These are phyloP conservation scores for Colletes gigas DNA, from an alignment of 1,140 invertebrate genomes.

Conservation along the genomic window DNA sequence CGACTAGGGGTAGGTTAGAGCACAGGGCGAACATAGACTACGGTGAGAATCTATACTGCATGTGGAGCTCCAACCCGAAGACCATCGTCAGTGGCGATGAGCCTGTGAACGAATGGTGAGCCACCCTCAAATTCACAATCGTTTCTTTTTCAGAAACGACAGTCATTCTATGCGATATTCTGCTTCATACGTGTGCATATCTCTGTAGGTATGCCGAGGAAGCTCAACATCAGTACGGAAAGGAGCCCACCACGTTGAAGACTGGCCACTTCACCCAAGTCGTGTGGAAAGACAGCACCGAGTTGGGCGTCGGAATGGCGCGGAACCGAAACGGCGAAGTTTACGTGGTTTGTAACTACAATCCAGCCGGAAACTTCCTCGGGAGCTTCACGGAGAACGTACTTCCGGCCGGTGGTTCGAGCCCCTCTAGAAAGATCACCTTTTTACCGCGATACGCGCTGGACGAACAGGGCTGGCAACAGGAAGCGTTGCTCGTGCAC, in stretches of 20 bases:
- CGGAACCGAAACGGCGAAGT: conserved; percentile 86
- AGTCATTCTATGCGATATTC: neutral
- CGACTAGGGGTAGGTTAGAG: conserved; percentile 85
- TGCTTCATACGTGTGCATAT: neutral
- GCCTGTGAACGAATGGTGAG: conserved; percentile 89
- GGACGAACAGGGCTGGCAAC: conserved; percentile 81
- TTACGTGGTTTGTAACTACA: conserved; percentile 93
- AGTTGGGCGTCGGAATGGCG: conserved; percentile 90
- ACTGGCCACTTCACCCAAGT: conserved; percentile 89
- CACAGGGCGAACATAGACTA: conserved; percentile 89
- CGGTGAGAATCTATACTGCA: conserved; percentile 91
- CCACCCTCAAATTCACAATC: conserved; percentile 5
- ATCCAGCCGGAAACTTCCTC: conserved; percentile 92
- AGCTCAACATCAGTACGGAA: conserved; percentile 82
- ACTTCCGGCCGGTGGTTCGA: conserved; percentile 79
- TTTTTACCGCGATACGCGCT: conserved; percentile 48
- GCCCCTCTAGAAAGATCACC: conserved; percentile 70
- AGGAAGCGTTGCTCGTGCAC: conserved; percentile 86
- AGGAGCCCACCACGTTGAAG: conserved; percentile 85
- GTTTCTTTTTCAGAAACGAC: neutral
- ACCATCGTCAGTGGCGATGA: conserved; percentile 85
- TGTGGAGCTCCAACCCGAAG: conserved; percentile 88
- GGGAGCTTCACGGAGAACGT: conserved; percentile 90
- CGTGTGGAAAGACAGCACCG: conserved; percentile 89
- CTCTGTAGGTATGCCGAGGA: conserved; percentile 75